Conservation (phyloP, 35 echinoderm and acorn worm species). For the Lytechinus pictus region DNA sequence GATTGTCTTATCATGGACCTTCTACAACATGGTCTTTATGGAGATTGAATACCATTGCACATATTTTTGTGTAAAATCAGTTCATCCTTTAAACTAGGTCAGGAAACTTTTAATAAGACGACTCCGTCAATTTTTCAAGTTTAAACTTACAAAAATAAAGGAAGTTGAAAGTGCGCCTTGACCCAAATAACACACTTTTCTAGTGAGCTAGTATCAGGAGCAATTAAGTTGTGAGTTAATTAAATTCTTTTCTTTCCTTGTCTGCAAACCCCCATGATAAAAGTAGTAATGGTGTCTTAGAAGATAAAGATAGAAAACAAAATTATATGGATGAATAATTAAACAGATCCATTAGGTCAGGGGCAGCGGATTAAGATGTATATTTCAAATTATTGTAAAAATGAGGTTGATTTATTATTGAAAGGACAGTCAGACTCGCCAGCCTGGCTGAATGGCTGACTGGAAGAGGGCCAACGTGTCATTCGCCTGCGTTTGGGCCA, state of each 20-base stretch:
- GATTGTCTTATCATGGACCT: too few relatives aligned
- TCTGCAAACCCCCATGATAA: not conserved
- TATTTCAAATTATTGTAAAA: not conserved
- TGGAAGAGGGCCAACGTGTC: not conserved
- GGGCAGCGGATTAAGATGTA: not conserved
- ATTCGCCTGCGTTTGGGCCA: not conserved
- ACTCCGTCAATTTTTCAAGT: too few relatives aligned
- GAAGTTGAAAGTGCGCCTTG: too few relatives aligned
- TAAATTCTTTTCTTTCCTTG: not conserved
- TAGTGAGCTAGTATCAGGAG: not conserved
- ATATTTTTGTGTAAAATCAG: too few relatives aligned
- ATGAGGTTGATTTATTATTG: not conserved
- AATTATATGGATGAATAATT: not conserved
- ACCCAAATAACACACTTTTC: not conserved
- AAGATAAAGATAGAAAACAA: not conserved
- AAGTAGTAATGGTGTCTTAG: not conserved
- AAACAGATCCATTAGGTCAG: not conserved
- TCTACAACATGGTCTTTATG: too few relatives aligned
- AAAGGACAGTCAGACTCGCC: not conserved
- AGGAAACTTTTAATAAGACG: too few relatives aligned
- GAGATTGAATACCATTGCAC: too few relatives aligned
- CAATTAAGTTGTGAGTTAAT: not conserved
- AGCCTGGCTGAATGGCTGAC: not conserved
- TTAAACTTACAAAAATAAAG: too few relatives aligned
- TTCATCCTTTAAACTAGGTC: too few relatives aligned